phyloP scores from a whole-genome alignment of 2,113 vertebrate genomes.

The Romanogobio albipinnatus region DNA sequence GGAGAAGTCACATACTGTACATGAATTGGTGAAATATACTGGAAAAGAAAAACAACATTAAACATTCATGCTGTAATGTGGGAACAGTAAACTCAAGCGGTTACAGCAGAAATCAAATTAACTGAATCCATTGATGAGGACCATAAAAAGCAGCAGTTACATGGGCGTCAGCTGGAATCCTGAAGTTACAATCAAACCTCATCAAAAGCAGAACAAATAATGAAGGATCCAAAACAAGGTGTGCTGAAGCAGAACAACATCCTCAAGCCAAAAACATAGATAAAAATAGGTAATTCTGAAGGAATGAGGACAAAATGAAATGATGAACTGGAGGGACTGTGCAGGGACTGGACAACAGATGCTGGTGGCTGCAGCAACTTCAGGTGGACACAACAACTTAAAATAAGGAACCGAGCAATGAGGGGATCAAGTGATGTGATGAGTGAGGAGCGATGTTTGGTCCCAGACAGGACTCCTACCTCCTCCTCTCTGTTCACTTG shows the following conservation, averaged over 20 bases:
- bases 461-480: conserved; percentile 82
- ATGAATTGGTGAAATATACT: background rate
- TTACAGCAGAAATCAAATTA: background rate
- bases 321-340: background rate
- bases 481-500: conserved; percentile 95
- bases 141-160: background rate
- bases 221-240: background rate
- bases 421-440: conserved; percentile 38
- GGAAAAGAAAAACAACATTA: background rate
- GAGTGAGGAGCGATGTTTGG: conserved; percentile 59
- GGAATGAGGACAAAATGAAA: background rate
- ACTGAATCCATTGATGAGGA: background rate
- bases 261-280: background rate
- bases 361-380: conserved; percentile 50
- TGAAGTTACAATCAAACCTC: background rate
- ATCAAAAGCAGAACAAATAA: background rate
- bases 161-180: background rate
- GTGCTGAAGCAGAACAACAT: conserved; percentile 7
- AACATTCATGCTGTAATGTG: background rate
- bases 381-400: conserved; percentile 44
- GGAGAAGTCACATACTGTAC: background rate
- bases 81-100: background rate
- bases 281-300: background rate
- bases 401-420: conserved; percentile 49
- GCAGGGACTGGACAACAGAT: conserved; percentile 24